These are phyloP conservation scores for Diachrysia chrysitis DNA, from an alignment of 2,888 invertebrate genomes.

Conservation along the genomic window DNA sequence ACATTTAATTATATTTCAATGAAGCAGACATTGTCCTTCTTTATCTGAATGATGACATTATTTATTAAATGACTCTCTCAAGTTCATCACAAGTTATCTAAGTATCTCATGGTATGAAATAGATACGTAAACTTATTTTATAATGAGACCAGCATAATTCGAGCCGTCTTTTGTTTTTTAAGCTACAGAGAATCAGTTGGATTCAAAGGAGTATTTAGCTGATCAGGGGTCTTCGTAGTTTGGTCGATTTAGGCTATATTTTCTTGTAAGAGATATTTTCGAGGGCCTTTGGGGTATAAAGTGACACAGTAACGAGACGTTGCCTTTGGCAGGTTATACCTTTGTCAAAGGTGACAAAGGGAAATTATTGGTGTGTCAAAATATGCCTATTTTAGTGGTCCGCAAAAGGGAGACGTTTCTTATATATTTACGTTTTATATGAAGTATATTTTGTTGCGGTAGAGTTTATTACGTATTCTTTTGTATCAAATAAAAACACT, in stretches of 20 bases:
- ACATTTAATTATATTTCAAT: background rate
- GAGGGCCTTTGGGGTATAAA: conserved; percentile 68
- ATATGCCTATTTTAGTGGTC: conserved; percentile 27
- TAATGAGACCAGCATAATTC: conserved; percentile 69
- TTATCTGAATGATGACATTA: background rate
- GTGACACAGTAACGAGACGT: conserved; percentile 74
- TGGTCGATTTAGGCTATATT: conserved; percentile 74
- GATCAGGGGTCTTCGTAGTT: conserved; percentile 60
- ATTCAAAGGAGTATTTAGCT: conserved; percentile 36
- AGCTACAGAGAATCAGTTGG: conserved; percentile 13
- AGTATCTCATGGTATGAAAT: conserved; percentile 44
- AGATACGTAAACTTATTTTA: conserved; percentile 60
- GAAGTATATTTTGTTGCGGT: background rate
- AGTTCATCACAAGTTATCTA: conserved; percentile 35
- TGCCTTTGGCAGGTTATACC: conserved; percentile 82
- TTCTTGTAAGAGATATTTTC: conserved; percentile 82
- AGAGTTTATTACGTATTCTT: background rate
- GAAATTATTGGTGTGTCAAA: conserved; percentile 63
- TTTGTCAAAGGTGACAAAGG: conserved; percentile 72
- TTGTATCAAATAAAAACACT: background rate
- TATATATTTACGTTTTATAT: background rate
- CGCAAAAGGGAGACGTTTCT: background rate
- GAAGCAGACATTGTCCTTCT: background rate
- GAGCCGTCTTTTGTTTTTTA: conserved; percentile 44
- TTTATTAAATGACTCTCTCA: conserved; percentile 43